Evolutionary conservation across 2,797 vertebrate genomes (phyloP), one percentile per base, ranked within the genome.

Genomic region (Platyrinchus mystaceus): DNA sequence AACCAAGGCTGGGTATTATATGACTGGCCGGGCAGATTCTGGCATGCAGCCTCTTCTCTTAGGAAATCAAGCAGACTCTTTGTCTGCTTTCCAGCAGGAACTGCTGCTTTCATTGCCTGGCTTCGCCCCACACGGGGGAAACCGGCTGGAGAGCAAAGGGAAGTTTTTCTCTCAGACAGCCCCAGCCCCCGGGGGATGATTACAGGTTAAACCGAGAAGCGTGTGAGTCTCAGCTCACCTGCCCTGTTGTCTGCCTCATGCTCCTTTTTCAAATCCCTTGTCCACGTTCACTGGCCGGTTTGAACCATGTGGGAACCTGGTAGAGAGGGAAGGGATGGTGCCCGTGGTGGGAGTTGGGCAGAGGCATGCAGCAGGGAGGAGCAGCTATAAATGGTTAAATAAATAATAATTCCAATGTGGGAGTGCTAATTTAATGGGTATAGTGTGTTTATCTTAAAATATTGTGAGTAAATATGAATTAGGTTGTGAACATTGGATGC

Each of bases 31-130:
- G 71, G 84, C 52, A 74, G 90, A 95, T 96, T 86, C 96, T 98
- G 98, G 97, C 98, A 97, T 62, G 83, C 24, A 18, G 90, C 96
- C 80, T 63, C 56, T 55, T 92, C 95, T 97, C 90, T 98, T 97
- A 97, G 97, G 97, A 97, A 97, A 98, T 96, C 96, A 56, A 90
- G 97, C 95, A 98, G 97, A 96, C 97, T 76, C 97, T 97, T 97
- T 97, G 97, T 97, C 97, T 98, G 90, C 96, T 96, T 95, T 97
- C 96, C 93, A 96, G 95, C 97, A 96, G 96, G 96, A 95, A 88
- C 94, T 96, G 59, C 95, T 93, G 89, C 96, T 97, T 86, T 94
- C 95, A 49, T 92, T 89, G 94, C 96, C 82, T 18, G 3, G 90
- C 94, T 96, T 95, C 28, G 41, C 96, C 93, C 68, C 18, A 60